Base-by-base conservation (phyloP, 2,797 vertebrate genomes). In the Thaleichthys pacificus region DNA sequence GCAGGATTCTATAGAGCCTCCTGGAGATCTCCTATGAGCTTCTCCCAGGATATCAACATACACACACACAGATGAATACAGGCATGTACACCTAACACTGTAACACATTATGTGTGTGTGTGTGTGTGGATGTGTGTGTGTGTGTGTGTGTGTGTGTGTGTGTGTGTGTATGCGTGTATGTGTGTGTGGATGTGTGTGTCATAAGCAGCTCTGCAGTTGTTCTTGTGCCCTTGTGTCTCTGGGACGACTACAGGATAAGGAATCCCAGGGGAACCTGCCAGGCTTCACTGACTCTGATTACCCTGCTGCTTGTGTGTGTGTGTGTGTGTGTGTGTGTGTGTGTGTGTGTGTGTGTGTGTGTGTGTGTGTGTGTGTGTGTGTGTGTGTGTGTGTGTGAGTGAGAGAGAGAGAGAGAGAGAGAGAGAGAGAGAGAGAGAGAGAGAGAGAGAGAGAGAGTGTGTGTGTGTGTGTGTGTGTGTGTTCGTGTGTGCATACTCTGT, bases 401-500 rank as follows among this genome's bases (percentile, higher is more conserved):
- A 26, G 26, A 26, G 26, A 26, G 26, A 26, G 26, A 26, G 26
- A 26, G 26, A 26, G 26, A 26, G 26, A 26, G 26, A 26, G 26
- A 26, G 26, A 26, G 26, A 26, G 26, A 26, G 26, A 26, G 26
- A 26, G 26, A 26, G 26, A 26, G 26, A 26, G 26, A 26, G 26
- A 26, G 26, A 26, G 26, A 26, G 26, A 26, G 26, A 26, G 26
- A 26, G 26, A 26, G 24, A 26, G 24, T 1, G 24, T 1, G 57
- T 5, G 17, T 1, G 57, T 6, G n/a, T 26, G 58, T 26, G n/a
- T 26, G 58, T 26, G 30, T 15, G 60, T 61, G 60, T 28, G 8
- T 28, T 1, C 4, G 21, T 61, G 22, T 61, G 21, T 24, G 17
- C 26, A 42, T 67, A 67, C 74, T 76, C 77, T 86, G 82, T 81